phyloP scores from a whole-genome alignment of 2,797 vertebrate species.

The Leuciscus waleckii region DNA sequence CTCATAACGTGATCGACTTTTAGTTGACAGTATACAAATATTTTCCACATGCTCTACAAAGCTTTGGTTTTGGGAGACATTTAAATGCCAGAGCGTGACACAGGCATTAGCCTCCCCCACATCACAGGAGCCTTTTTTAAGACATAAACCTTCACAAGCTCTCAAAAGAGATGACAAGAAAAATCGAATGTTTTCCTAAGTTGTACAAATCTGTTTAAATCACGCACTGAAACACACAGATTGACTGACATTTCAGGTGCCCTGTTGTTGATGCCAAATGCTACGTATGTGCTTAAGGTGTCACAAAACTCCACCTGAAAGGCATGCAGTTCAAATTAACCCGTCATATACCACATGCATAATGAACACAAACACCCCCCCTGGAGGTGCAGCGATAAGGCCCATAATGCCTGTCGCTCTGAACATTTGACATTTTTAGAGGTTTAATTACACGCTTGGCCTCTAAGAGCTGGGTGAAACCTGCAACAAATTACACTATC shows the following conservation, averaged over 20 bases:
- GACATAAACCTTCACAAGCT: constrained; percentile 23
- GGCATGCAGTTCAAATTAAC: constrained; percentile 15
- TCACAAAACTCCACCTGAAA: constrained; percentile 11
- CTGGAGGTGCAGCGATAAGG: constrained; percentile 70
- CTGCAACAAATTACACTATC: constrained; percentile 73
- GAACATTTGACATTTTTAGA: constrained; percentile 76
- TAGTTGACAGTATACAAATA: constrained; percentile 4
- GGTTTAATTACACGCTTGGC: constrained; percentile 83
- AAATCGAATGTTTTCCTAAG: not conserved
- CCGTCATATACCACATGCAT: constrained; percentile 19
- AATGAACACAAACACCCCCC: constrained; percentile 54
- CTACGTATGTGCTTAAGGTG: constrained; percentile 21
- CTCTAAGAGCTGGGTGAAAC: constrained; percentile 71
- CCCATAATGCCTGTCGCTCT: constrained; percentile 69
- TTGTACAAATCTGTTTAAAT: constrained; percentile 44
- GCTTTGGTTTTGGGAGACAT: constrained; percentile 22
- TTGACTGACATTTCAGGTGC: constrained; percentile 8
- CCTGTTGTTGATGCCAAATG: not conserved
- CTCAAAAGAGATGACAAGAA: constrained; percentile 30
- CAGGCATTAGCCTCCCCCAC: not conserved
- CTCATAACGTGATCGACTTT: not conserved
- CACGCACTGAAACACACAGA: constrained; percentile 10
- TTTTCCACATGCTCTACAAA: constrained; percentile 7
- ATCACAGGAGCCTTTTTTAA: constrained; percentile 32
- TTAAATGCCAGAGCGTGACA: constrained; percentile 34